Percentiles rank a stretch among this genome's conserved stretches.
Evolutionary conservation across 1,140 invertebrate genomes (phyloP).

Genomic region (Anthonomus grandis): DNA sequence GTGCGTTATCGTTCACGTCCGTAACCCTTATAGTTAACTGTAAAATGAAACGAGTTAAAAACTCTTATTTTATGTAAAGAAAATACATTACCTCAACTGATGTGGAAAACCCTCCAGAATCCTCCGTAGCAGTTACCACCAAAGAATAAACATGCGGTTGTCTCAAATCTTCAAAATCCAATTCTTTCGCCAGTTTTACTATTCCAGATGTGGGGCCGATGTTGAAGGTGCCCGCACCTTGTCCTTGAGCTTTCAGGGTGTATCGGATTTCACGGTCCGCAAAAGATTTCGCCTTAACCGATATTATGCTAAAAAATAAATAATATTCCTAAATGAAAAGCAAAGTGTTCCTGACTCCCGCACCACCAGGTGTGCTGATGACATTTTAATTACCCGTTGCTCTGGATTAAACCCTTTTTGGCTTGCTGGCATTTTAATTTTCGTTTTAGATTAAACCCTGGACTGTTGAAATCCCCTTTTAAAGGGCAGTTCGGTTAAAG

Average conservation of each 20-base stretch:
- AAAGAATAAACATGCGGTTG: slow-evolving; percentile 91
- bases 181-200: slow-evolving; percentile 89
- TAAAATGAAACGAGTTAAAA: background rate
- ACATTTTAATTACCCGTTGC: slow-evolving; percentile 4
- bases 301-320: slow-evolving; percentile 77
- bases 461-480: background rate
- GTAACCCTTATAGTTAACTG: slow-evolving; percentile 86
- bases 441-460: background rate
- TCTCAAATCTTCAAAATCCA: slow-evolving; percentile 90
- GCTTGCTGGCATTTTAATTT: background rate
- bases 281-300: slow-evolving; percentile 94
- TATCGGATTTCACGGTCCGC: slow-evolving; percentile 93
- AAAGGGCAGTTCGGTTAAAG: too few relatives aligned
- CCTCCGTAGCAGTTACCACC: slow-evolving; percentile 90
- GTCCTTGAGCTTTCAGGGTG: slow-evolving; percentile 88
- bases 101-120: slow-evolving; percentile 92
- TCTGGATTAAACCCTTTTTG: background rate
- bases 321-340: background rate
- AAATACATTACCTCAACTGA: slow-evolving; percentile 80
- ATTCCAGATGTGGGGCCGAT: slow-evolving; percentile 91
- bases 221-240: slow-evolving; percentile 92
- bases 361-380: background rate
- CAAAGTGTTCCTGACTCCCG: background rate
- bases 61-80: slow-evolving; percentile 3
- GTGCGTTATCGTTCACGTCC: slow-evolving; percentile 93